Base-by-base conservation (phyloP, 1,140 invertebrate species). In the Pogonus chalceus region DNA sequence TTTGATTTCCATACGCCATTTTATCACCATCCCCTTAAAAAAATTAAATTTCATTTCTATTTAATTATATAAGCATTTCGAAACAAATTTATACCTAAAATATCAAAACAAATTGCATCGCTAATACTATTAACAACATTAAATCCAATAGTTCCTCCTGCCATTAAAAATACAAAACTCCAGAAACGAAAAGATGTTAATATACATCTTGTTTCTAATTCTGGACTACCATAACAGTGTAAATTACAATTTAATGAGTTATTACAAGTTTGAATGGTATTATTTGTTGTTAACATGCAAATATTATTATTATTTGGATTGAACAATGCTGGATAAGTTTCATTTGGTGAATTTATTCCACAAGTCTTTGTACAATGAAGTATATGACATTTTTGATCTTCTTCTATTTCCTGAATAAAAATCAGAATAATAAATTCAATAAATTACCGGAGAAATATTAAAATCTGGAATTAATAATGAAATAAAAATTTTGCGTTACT, bases 31-130 rank as follows among this genome's bases (percentile, higher is more conserved):
- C 18, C 4, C 37, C 37, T 43, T 4, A 7, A 43, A 43, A 9
- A 43, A 9, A 9, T 16, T 12, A 43, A 4, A 16, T 18, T 10
- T 12, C 37, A 21, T 23, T 20, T 48, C n/a, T 26, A 53, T 1
- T 16, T 20, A 50, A 12, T 10, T 26, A 43, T 35, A 47, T 24
- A 18, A 2, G 1, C 1, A 52, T 14, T 52, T 54, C 47, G 21
- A 55, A 58, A 54, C 35, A 31, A 60, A 12, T 56, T 62, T 66
- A 76, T 72, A 82, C 86, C 86, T 37, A 90, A 76, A 35, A 88
- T 72, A 70, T 88, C 86, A 63, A 88, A 90, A 68, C 86, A 88
- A 50, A 88, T 82, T 20, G 86, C 85, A 70, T 89, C 87, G 26
- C 82, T 85, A 22, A 88, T 82, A 51, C 81, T 85, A 60, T 87